Base-by-base conservation (phyloP, 2,113 vertebrate genomes). In the Sinocyclocheilus anshuiensis region DNA sequence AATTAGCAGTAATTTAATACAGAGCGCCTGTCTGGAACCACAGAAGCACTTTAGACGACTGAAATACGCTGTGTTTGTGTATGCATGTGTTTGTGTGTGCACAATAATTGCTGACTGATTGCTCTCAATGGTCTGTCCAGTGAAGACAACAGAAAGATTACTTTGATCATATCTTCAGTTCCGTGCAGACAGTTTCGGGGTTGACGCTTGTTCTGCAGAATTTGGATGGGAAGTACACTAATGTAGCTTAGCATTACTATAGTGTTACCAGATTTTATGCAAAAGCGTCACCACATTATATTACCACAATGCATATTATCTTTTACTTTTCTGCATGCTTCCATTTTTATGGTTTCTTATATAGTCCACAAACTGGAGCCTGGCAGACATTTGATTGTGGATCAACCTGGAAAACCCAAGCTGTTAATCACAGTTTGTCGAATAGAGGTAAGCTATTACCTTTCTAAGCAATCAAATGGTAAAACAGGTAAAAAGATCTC, bases 1-100 rank as follows among this genome's bases (percentile, higher is more conserved):
- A 81, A 81, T 81, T 45, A 81, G 78, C 42, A 65, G 36, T 81
- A 81, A 81, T 65, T 65, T 81, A 81, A 81, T 81, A 81, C 78
- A 81, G 59, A 81, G 78, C 57, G n/a, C 16, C 78, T 81, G 78
- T 81, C 78, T 81, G 78, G 78, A 81, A 65, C 59, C 78, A 24
- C 48, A 81, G 57, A 65, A 26, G 78, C 78, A 65, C 78, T 81
- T 81, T 65, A 81, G 78, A 81, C 36, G 42, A 48, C 78, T 48
- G 39, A 45, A 26, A 45, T 18, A 48, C 20, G 48, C 48, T 5
- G 29, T 78, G 76, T 57, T 29, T 29, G 13, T 33, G 26, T 69
- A 7, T 33, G 26, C 6, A 13, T 69, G 24, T 77, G 13, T 55
- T 2, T 18, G 18, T 33, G 26, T 77, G 76, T 57, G 50, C n/a